Conservation (phyloP, 2,888 invertebrate species). For the Nephrotoma guestfalica region DNA sequence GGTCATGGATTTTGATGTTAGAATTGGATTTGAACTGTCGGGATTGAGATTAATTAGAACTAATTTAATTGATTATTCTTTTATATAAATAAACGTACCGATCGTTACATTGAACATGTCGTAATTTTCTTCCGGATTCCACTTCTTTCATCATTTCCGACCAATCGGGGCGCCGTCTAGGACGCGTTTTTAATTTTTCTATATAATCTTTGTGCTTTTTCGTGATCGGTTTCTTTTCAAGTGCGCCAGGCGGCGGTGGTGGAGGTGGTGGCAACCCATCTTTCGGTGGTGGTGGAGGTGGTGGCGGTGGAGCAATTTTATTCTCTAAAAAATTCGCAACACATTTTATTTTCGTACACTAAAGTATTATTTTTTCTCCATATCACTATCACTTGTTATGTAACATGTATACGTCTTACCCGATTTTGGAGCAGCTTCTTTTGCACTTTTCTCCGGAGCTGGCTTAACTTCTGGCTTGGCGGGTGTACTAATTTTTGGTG, state of each 20-base stretch:
- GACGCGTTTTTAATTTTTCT: constrained; percentile 58
- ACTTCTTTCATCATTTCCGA: constrained; percentile 83
- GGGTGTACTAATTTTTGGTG: constrained; percentile 22
- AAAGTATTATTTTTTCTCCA: neutral
- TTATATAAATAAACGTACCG: constrained; percentile 32
- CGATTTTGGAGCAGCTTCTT: neutral
- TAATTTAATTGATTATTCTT: neutral
- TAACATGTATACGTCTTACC: neutral
- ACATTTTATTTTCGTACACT: neutral
- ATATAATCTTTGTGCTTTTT: constrained; percentile 47
- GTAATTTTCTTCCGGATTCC: constrained; percentile 62
- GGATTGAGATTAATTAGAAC: neutral
- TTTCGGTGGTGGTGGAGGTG: constrained; percentile 24
- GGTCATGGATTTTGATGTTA: constrained; percentile 41
- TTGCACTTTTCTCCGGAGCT: neutral
- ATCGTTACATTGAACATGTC: constrained; percentile 75
- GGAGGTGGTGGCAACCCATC: constrained; percentile 50
- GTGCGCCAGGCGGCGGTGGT: constrained; percentile 52
- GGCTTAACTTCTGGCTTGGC: neutral
- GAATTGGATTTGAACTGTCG: constrained; percentile 43
- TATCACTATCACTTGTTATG: neutral
- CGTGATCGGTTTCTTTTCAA: constrained; percentile 43
- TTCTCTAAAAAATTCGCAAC: neutral
- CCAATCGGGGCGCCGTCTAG: constrained; percentile 76
- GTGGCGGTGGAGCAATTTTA: constrained; percentile 22